phyloP scores from a whole-genome alignment of 2,888 invertebrate genomes.

The Chalcosyrphus nemorum region DNA sequence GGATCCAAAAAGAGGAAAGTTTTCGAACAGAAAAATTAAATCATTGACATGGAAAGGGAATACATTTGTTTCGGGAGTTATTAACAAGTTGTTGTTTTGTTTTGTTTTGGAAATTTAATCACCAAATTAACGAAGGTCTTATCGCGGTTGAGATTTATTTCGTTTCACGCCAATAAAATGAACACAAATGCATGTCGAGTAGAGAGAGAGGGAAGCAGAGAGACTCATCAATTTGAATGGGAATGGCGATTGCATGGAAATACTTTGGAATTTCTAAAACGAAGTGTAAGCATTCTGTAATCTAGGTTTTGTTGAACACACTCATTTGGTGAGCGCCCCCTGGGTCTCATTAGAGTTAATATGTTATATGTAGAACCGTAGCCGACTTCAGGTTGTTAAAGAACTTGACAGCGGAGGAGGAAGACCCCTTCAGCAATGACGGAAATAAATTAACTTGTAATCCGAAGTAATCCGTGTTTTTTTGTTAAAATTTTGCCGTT shows the following conservation, averaged over 20 bases:
- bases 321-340: no score
- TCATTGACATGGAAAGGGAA: conserved; percentile 32
- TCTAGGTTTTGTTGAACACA: no score
- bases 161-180: conserved; percentile 51
- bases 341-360: no score
- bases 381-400: no score
- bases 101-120: conserved; percentile 61
- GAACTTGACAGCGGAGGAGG: no score
- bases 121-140: conserved; percentile 64
- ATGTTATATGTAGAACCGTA: no score
- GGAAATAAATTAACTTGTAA: no score
- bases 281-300: no score
- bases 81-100: no score
- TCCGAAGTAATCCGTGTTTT: no score
- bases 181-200: conserved; percentile 18
- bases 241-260: not conserved
- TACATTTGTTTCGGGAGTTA: conserved; percentile 52
- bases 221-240: conserved; percentile 26
- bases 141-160: conserved; percentile 54
- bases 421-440: no score
- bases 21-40: conserved; percentile 54
- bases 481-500: no score
- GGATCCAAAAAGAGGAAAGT: conserved; percentile 22
- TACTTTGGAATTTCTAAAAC: not conserved
- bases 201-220: conserved; percentile 8